phyloP scores from a whole-genome alignment of 2,113 vertebrate genomes.

The Struthio camelus region DNA sequence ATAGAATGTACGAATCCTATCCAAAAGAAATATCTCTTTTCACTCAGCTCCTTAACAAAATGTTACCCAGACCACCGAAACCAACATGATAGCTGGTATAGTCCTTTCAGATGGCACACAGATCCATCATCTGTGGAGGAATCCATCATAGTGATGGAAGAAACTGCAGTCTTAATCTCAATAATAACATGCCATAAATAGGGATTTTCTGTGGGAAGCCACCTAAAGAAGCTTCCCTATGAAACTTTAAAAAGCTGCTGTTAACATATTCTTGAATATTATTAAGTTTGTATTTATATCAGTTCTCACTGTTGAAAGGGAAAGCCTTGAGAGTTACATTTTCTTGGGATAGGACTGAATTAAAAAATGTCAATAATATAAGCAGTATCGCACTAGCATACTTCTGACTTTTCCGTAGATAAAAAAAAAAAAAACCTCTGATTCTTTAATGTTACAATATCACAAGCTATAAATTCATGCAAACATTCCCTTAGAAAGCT shows the following conservation, averaged over 20 bases:
- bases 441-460: background rate
- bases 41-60: background rate
- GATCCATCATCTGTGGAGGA: background rate
- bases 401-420: background rate
- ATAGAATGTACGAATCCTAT: background rate
- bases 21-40: background rate
- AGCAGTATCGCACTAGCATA: background rate
- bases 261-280: background rate
- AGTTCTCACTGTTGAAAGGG: background rate
- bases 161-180: background rate
- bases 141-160: background rate
- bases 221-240: background rate
- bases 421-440: background rate
- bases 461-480: background rate
- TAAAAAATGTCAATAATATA: background rate
- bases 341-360: background rate
- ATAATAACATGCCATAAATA: background rate
- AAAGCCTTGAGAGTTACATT: background rate
- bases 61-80: background rate
- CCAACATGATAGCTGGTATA: background rate
- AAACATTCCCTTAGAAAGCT: conserved; percentile 1
- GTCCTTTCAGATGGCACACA: background rate
- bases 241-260: background rate
- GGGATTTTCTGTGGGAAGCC: background rate
- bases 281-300: background rate